Evolutionary conservation across 2,113 vertebrate genomes (phyloP), one percentile per base, ranked within the genome.

Genomic region (Microcebus ravelobensis): DNA sequence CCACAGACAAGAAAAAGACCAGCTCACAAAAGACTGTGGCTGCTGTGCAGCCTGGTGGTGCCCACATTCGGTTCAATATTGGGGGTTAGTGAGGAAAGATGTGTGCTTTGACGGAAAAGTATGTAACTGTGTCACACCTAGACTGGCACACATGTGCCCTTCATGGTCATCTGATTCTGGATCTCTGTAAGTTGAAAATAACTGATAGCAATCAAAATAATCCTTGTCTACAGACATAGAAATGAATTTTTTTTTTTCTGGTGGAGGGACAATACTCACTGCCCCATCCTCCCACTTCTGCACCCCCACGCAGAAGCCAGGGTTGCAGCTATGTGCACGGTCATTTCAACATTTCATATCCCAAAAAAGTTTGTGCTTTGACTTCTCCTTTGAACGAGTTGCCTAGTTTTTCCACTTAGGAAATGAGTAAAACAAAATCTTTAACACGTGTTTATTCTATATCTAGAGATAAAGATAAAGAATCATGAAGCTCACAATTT

Each of bases 401-500:
- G 45, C 36, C 45, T 91, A 1, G 8, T 55, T 95, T 23, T 57
- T 74, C 10, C 27, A 15, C 70, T 88, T 91, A 87, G 67, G 77
- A 86, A 84, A 55, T 79, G 76, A 87, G 6, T 50, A 79, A 87
- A 57, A 81, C 80, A 83, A 88, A 74, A 88, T 71, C 61, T 87
- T 86, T 45, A 74, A 31, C 36, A 61, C 5, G 2, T n/a, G 6
- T 67, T 86, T 48, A 81, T 93, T 94, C 93, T 77, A 45, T 82
- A 34, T 77, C 15, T 92, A 7, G 27, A 29, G 61, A 63, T 63
- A 63, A 29, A 61, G 3, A 61, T 4, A 63, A 1, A 29, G 61
- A 63, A 63, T 63, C 70, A 45, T 34, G 6, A 68, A 18, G 61
- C 18, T 45, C 36, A 57, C 57, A 13, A 61, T 89, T 90, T 85